Base-by-base conservation (phyloP, 2,888 invertebrate species). In the Caenorhabditis afra region DNA sequence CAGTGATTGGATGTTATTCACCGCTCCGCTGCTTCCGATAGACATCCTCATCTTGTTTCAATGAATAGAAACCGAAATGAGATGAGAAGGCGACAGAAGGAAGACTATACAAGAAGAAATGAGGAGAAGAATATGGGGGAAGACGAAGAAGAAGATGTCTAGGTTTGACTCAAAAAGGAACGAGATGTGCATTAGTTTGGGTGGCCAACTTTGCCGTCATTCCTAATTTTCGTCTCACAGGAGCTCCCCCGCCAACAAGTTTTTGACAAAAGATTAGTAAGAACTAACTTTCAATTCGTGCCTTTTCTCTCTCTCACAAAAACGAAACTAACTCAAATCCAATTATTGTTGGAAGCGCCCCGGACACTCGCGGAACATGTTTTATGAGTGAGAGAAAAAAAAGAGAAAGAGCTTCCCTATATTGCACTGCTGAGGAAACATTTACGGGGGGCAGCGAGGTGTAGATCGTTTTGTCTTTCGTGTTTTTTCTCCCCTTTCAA, bases 1-100 rank as follows among this genome's bases (percentile, higher is more conserved):
- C 23, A 49, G 37, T 71, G 71, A 71, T 71, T 71, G 55, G 62
- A n/a, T 57, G 71, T 71, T 71, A 71, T 70, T 70, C 70, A 70
- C 70, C 62, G 62, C 61, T 39, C 62, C 64, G 57, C 49, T 49
- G 61, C 67, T 47, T 75, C 67, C 75, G 62, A 67, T 61, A 29
- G 49, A 35, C 66, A 55, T 67, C 61, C 67, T 71, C 37, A 23
- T 57, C 66, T 52, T 68, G 59, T 53, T 20, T 61, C 52, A 53
- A 71, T 50, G 55, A 62, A 57, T 49, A 35, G 22, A 50, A 58
- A 47, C 1, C 4, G 52, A 65, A 73, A 37, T 44, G 35, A 53
- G 41, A 55, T 29, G 20, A 29, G 23, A 49, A 59, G 52, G 37
- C n/a, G n/a, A n/a, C n/a, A n/a, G n/a, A n/a, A n/a, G n/a, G n/a